phyloP scores from a whole-genome alignment of 2,888 invertebrate genomes.

The Tenodera sinensis region DNA sequence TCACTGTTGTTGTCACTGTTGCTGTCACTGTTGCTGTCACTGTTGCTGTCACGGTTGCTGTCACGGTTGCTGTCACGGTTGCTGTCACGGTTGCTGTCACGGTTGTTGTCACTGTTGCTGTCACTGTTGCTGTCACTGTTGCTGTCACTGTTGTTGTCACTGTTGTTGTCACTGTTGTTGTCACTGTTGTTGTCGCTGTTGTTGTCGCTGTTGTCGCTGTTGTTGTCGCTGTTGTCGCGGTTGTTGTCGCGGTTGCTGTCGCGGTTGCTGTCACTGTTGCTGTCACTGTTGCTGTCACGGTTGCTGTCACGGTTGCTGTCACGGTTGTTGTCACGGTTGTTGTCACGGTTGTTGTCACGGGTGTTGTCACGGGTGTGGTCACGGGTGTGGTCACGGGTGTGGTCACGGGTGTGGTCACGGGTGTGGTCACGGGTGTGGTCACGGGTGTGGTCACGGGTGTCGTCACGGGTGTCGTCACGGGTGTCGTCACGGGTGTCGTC shows the following conservation, averaged over 20 bases:
- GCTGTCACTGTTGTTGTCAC: constrained; percentile 9
- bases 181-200: not conserved
- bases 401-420: no score
- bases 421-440: no score
- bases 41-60: not conserved
- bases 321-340: no score
- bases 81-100: not conserved
- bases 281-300: not conserved
- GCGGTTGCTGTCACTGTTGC: not conserved
- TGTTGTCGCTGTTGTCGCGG: no score
- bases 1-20: constrained; percentile 7
- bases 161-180: constrained; percentile 1
- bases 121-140: constrained; percentile 8
- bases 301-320: not conserved
- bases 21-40: not conserved
- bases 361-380: no score
- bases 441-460: no score
- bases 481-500: no score
- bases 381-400: no score
- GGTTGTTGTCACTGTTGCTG: no score
- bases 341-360: no score
- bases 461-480: no score
- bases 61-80: constrained; percentile 6
- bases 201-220: not conserved
- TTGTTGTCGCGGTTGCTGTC: not conserved